A percentile compares a stretch with the other conserved stretches of the same genome.
Evolutionary conservation across 2,797 vertebrate species (phyloP).

Genomic region (Pseudochaenichthys georgianus): DNA sequence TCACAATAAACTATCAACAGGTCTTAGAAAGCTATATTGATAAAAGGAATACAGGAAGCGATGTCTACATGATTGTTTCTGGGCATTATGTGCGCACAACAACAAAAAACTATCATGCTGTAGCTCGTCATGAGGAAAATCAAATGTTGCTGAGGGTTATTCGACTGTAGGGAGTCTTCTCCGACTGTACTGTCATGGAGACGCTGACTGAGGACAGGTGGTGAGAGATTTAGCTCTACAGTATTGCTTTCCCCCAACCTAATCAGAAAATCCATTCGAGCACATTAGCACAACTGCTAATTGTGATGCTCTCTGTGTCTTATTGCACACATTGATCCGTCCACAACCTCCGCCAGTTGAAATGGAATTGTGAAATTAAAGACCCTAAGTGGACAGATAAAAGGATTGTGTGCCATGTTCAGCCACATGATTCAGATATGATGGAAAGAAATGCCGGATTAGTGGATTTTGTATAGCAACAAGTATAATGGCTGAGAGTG

Average conservation of each 20-base stretch:
- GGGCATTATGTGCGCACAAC: background rate
- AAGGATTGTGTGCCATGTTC: constrained; percentile 37
- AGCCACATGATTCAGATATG: constrained; percentile 23
- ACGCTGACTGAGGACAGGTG: constrained; percentile 64
- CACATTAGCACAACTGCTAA: constrained; percentile 81
- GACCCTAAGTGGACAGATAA: constrained; percentile 60
- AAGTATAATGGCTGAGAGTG: background rate
- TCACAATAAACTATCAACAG: background rate
- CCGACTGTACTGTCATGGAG: constrained; percentile 50
- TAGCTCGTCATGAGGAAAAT: constrained; percentile 52
- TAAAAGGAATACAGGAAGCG: background rate
- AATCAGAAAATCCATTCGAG: constrained; percentile 80
- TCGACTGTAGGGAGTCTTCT: constrained; percentile 56
- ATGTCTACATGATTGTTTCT: no score
- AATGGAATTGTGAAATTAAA: constrained; percentile 82
- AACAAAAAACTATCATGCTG: background rate
- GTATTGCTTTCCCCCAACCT: constrained; percentile 74
- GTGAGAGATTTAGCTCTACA: constrained; percentile 69
- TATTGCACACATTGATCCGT: constrained; percentile 82
- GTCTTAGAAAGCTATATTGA: background rate
- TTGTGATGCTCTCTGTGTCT: constrained; percentile 77
- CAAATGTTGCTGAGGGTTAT: background rate
- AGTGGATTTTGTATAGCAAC: background rate
- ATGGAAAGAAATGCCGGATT: background rate
- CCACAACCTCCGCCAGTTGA: constrained; percentile 68